A percentile compares a stretch with the other conserved stretches of the same genome.
Conservation (phyloP, 1,140 invertebrate species). For the Antheraea mylitta region DNA sequence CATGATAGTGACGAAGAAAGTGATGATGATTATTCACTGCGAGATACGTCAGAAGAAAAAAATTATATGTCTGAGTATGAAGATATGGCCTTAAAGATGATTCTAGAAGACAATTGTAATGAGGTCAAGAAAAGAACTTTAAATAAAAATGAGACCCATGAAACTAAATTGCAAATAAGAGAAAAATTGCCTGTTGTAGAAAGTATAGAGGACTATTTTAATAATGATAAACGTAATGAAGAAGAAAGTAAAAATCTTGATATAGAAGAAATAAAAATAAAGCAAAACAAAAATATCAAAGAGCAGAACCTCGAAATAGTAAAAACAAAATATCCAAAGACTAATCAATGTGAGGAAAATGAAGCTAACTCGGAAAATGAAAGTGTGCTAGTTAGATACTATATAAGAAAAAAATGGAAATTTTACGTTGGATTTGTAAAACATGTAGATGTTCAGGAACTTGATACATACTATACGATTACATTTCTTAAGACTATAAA, state of each 20-base stretch:
- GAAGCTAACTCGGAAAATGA: not conserved
- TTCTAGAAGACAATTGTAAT: not conserved
- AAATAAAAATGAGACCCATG: not conserved
- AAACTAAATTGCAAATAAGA: not conserved
- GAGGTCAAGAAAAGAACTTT: not conserved
- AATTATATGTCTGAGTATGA: no score
- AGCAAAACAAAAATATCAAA: no score
- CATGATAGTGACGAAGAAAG: not conserved
- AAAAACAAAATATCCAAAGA: no score
- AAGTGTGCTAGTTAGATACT: not conserved
- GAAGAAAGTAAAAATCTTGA: not conserved
- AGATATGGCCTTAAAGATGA: no score
- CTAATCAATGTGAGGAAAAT: not conserved
- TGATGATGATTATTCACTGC: no score
- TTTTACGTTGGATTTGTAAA: not conserved
- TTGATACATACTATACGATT: no score
- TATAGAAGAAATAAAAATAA: not conserved
- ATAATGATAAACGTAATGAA: not conserved
- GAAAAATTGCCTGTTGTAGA: not conserved
- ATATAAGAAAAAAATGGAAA: not conserved
- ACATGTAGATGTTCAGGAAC: no score
- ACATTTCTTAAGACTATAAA: no score
- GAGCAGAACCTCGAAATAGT: no score
- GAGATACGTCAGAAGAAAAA: no score
- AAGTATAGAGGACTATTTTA: not conserved